Evolutionary conservation across 2,888 invertebrate species (phyloP), one percentile per base, ranked within the genome.

Genomic region (Meandrusa payeni): DNA sequence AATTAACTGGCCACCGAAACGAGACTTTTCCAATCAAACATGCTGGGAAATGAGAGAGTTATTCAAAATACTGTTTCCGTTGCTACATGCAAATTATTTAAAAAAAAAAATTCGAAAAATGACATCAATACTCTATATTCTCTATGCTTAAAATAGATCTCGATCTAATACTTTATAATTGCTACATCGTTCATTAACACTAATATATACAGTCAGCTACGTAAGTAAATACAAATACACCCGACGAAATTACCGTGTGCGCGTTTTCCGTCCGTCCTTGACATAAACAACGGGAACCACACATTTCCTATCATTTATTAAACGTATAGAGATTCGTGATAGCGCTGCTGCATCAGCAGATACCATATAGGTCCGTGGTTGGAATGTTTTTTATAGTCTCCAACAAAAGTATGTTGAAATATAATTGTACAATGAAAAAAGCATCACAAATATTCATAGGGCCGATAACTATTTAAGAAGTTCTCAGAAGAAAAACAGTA

Each of bases 31-130:
- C 7, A 28, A 33, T 44, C 7, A 9, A 44, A 44, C 50, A 54
- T 50, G 52, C 55, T 48, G 46, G 49, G 47, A 53, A n/a, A 38
- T 26, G 24, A 23, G 23, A 29, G 32, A 43, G 23, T 27, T 22
- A 44, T 63, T 61, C 63, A 62, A 69, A 79, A 81, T 79, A 82
- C 77, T 79, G 80, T 55, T 82, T 85, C 86, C 10, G 83, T 78
- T 83, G 83, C 81, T 75, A 76, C 64, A 61, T 66, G 75, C 77
- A 78, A 83, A 79, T 74, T 46, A 74, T 67, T 71, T 69, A 70
- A 61, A 74, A 77, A 76, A 77, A 77, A 75, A 75, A 67, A 72
- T 74, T 74, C 69, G 64, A 75, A 72, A 54, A 69, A 64, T 62
- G 63, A 72, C 68, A 66, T 66, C 53, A 59, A 66, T 61, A 55